These are phyloP conservation scores for Gracilinanus agilis DNA, from an alignment of 2,113 vertebrate genomes.

Conservation along the genomic window DNA sequence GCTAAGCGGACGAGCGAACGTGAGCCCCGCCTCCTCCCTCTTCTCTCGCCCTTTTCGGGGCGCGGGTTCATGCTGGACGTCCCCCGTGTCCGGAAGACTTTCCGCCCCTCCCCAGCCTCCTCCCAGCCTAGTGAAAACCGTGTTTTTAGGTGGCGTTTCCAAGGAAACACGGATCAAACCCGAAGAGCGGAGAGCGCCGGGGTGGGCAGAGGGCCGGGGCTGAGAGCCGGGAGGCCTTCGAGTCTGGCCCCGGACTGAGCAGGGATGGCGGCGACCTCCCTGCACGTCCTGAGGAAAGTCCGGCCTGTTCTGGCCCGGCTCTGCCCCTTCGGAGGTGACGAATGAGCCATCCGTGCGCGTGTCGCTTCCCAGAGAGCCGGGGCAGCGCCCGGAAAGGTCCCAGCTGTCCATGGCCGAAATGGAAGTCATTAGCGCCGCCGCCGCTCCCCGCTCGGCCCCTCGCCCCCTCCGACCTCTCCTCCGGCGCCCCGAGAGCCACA, in stretches of 20 bases:
- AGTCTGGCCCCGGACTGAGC: not conserved
- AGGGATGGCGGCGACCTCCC: not conserved
- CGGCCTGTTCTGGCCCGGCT: not conserved
- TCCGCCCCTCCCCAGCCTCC: too few species aligned
- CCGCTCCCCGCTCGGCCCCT: accelerated
- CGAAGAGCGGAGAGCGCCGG: not conserved
- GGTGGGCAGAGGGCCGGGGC: not conserved
- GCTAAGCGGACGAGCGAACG: too few species aligned
- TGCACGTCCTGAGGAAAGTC: too few species aligned
- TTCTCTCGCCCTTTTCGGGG: not conserved
- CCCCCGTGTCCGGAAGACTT: too few species aligned
- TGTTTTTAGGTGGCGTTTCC: too few species aligned
- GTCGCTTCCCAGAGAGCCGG: accelerated
- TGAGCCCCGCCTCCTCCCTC: too few species aligned
- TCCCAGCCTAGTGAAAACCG: too few species aligned
- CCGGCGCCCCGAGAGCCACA: accelerated
- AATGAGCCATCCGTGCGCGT: constrained; percentile 67
- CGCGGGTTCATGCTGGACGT: too few species aligned
- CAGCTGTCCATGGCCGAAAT: not conserved
- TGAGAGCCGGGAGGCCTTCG: not conserved
- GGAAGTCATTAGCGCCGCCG: constrained; percentile 40
- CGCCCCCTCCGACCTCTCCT: accelerated
- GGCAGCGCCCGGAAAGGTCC: constrained; percentile 55
- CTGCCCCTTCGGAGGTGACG: constrained; percentile 17
- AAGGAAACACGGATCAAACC: too few species aligned